phyloP scores from a whole-genome alignment of 2,888 invertebrate species.

The Drosophila rellima region DNA sequence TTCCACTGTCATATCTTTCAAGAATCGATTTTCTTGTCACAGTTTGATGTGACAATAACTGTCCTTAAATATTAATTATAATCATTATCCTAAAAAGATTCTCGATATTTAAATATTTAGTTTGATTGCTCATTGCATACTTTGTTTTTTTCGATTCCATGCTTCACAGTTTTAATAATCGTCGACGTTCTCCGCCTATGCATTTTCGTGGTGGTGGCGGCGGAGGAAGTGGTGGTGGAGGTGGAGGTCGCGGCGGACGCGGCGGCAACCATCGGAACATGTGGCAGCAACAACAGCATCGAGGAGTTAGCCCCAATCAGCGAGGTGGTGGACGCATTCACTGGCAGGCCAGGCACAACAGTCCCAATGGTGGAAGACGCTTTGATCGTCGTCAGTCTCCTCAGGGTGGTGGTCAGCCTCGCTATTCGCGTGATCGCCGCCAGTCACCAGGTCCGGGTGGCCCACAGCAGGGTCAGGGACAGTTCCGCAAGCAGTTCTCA shows the following conservation, averaged over 20 bases:
- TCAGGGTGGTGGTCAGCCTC: slow-evolving; percentile 46
- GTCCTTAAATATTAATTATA: neutral
- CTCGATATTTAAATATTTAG: neutral
- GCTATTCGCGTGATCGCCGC: slow-evolving; percentile 67
- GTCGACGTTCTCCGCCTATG: slow-evolving; percentile 81
- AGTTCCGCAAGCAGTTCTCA: slow-evolving; percentile 81
- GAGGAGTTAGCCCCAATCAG: slow-evolving; percentile 75
- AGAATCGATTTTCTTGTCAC: neutral
- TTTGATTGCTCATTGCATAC: neutral
- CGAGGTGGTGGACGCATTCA: slow-evolving; percentile 77
- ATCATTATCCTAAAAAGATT: neutral
- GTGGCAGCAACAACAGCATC: slow-evolving; percentile 65
- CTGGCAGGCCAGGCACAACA: slow-evolving; percentile 83
- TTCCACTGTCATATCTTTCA: too few species aligned
- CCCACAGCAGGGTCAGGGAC: slow-evolving; percentile 61
- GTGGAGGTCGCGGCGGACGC: slow-evolving; percentile 67
- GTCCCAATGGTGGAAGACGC: slow-evolving; percentile 75
- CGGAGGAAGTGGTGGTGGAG: slow-evolving; percentile 45
- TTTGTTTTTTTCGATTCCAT: slow-evolving; percentile 1
- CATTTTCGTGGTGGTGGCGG: slow-evolving; percentile 73
- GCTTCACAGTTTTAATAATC: slow-evolving; percentile 78
- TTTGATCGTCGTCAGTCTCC: slow-evolving; percentile 76
- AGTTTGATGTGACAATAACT: neutral
- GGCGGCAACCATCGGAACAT: slow-evolving; percentile 74
- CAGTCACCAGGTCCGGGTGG: slow-evolving; percentile 64